phyloP scores from a whole-genome alignment of 2,888 invertebrate species.

The Cheilosia vulpina region DNA sequence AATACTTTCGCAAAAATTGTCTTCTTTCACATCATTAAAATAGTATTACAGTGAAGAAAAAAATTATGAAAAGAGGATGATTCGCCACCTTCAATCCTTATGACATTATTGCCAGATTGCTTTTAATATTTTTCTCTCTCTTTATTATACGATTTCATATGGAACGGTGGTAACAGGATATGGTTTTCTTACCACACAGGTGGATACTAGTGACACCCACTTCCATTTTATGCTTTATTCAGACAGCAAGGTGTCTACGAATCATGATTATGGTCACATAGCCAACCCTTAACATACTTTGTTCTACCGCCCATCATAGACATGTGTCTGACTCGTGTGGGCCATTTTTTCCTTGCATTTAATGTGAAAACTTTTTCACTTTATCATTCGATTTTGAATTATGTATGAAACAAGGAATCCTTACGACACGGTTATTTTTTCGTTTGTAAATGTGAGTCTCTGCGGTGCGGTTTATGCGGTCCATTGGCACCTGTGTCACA shows the following conservation, averaged over 20 bases:
- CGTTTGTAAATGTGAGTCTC: conserved; percentile 15
- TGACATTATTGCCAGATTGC: conserved; percentile 21
- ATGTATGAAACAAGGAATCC: conserved; percentile 62
- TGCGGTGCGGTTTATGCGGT: conserved; percentile 45
- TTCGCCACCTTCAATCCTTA: background rate
- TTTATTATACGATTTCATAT: background rate
- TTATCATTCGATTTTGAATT: conserved; percentile 72
- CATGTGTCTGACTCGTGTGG: conserved; percentile 36
- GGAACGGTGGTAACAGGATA: conserved; percentile 18
- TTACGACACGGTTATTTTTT: conserved; percentile 20
- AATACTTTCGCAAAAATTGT: background rate
- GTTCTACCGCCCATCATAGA: background rate
- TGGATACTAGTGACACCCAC: conserved; percentile 27
- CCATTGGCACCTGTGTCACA: conserved; percentile 59
- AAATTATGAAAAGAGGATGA: background rate
- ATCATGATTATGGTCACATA: conserved; percentile 45
- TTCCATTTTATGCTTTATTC: conserved; percentile 13
- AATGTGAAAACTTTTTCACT: conserved; percentile 70
- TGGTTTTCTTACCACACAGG: conserved; percentile 15
- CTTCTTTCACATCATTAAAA: conserved; percentile 2
- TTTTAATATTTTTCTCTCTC: background rate
- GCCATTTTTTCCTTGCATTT: conserved; percentile 58
- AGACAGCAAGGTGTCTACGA: conserved; percentile 37
- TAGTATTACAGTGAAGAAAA: background rate
- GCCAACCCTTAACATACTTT: conserved; percentile 25